Conservation (phyloP, 2,113 vertebrate genomes). For the Oncorhynchus masou region DNA sequence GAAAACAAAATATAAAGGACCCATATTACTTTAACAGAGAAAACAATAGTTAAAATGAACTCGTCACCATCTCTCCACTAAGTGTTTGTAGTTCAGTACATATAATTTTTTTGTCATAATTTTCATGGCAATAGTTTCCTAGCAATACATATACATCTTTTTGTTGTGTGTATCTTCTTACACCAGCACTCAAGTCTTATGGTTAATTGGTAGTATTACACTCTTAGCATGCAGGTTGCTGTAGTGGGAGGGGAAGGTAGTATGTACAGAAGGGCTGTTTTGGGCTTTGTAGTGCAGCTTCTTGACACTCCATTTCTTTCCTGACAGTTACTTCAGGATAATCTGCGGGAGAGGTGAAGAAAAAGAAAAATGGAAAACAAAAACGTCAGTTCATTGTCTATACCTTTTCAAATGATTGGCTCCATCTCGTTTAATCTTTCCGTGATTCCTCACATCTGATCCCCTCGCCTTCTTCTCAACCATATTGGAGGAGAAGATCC, state of each 20-base stretch:
- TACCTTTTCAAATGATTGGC: not conserved
- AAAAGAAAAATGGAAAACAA: slow-evolving; percentile 5
- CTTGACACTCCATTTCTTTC: slow-evolving; percentile 84
- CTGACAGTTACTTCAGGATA: slow-evolving; percentile 93
- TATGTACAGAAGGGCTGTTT: slow-evolving; percentile 97
- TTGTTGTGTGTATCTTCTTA: slow-evolving; percentile 42
- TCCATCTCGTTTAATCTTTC: too few relatives aligned
- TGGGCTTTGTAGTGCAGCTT: slow-evolving; percentile 87
- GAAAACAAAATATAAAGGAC: slow-evolving; percentile 55
- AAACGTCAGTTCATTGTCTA: not conserved
- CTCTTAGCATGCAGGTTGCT: slow-evolving; percentile 98
- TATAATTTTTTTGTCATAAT: slow-evolving; percentile 38
- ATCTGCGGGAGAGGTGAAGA: slow-evolving; percentile 77
- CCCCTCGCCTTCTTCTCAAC: too few relatives aligned
- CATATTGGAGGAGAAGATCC: too few relatives aligned
- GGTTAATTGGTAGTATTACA: slow-evolving; percentile 75
- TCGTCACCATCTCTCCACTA: slow-evolving; percentile 47
- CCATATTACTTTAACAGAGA: slow-evolving; percentile 49
- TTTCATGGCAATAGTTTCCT: slow-evolving; percentile 54
- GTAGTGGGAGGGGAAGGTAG: slow-evolving; percentile 89
- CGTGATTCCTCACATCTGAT: too few relatives aligned
- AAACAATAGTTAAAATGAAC: slow-evolving; percentile 63
- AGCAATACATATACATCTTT: slow-evolving; percentile 66
- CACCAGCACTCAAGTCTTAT: slow-evolving; percentile 65
- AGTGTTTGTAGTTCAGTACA: slow-evolving; percentile 62